Base-by-base conservation (phyloP, 2,113 vertebrate genomes). In the Astur gentilis region DNA sequence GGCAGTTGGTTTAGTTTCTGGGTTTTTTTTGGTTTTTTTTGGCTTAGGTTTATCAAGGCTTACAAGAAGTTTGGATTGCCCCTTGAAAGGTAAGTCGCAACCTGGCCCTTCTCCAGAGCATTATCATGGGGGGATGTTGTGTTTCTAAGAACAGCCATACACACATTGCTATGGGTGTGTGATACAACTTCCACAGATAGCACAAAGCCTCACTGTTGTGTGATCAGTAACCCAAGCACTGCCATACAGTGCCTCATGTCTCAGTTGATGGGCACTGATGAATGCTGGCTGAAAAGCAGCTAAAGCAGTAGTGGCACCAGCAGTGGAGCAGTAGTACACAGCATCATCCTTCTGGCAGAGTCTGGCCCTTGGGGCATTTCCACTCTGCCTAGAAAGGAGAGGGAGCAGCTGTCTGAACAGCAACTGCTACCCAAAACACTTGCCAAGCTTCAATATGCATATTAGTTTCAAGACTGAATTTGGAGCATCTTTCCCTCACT, bases 1-100 rank as follows among this genome's bases (percentile, higher is more conserved):
- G 34, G 45, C 58, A 25, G 38, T 72, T 80, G 34, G 8, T 83
- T 95, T 66, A 82, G 9, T 47, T 49, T 64, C 20, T 71, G 5
- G 0, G 13, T 40, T 22, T 40, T 22, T 7, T 36, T 3, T 0
- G 12, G 38, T 9, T 45, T 78, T 72, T 85, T 60, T 87, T 92
- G 17, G 15, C 6, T 79, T 98, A 99, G 99, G 98, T 99, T 99
- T 97, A 99, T 99, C 96, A 99, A 99, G 96, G 99, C 99, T 6
- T 99, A 99, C 96, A 99, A 99, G 98, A 99, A 99, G 97, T 99
- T 99, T 97, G 99, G 99, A 47, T 97, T 99, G n/a, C 99, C 99
- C 31, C 99, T 99, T 77, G 99, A 99, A 97, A 97, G 99, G 99
- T 99, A 97, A 97, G 98, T 90, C 67, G 57, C 27, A 36, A 0